Percentiles rank a stretch among this genome's conserved stretches.
Conservation (phyloP, 1,140 invertebrate genomes). For the Cephus cinctus region DNA sequence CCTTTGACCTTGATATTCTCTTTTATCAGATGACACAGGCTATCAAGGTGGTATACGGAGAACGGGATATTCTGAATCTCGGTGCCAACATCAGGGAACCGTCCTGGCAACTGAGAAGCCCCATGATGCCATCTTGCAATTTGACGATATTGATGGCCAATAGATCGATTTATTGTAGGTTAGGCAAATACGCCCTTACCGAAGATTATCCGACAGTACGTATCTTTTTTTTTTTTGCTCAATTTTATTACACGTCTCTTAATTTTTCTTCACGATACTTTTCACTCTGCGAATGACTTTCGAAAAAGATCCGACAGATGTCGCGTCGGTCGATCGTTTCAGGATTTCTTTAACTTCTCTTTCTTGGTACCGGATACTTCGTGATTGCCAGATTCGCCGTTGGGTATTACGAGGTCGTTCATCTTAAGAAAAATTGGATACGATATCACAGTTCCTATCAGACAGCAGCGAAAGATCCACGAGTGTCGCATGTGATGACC, state of each 20-base stretch:
- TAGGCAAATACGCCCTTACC: slow-evolving; percentile 16
- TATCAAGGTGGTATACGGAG: slow-evolving; percentile 17
- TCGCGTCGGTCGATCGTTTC: neutral
- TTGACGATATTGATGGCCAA: slow-evolving; percentile 18
- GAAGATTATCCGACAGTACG: slow-evolving; percentile 24
- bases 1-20: too few species aligned
- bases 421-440: too few species aligned
- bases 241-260: too few species aligned
- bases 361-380: too few species aligned
- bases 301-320: neutral
- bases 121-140: slow-evolving; percentile 16
- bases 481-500: too few species aligned
- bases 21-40: too few species aligned
- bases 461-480: too few species aligned
- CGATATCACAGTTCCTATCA: too few species aligned
- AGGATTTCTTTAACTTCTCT: neutral
- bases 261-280: neutral
- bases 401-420: too few species aligned
- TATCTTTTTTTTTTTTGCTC: too few species aligned
- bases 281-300: neutral
- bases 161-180: slow-evolving; percentile 20
- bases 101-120: slow-evolving; percentile 27
- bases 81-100: slow-evolving; percentile 29
- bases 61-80: slow-evolving; percentile 34
- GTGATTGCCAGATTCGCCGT: too few species aligned